Base-by-base conservation (phyloP, 2,888 invertebrate genomes). In the Hybos culiciformis region DNA sequence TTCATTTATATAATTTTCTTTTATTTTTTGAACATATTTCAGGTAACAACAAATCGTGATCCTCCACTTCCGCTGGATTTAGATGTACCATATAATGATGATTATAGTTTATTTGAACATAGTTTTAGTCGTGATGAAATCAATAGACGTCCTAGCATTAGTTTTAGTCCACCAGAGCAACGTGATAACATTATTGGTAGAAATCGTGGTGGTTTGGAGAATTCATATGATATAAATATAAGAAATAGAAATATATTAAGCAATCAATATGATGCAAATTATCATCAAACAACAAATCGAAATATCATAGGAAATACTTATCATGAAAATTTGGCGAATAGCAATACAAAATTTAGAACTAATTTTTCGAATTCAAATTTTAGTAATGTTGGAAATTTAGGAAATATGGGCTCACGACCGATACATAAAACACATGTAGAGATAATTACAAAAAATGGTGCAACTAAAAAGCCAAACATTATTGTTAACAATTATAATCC, bases 341-440 rank as follows among this genome's bases (percentile, higher is more conserved):
- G 42, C 24, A 51, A 45, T 46, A 43, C 41, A 21, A 41, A 49
- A 31, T 41, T 46, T 42, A 50, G 46, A 44, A 47, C 36, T 17
- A 42, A 43, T 44, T 47, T 46, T 43, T n/a, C n/a, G n/a, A 45
- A 44, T 43, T 43, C 46, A 43, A 41, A 48, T 32, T 37, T 38
- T 37, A 43, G 45, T 41, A 38, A 44, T 37, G 46, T 46, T 9
- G 51, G 48, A 31, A 60, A 58, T 40, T 58, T 57, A 51, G 57
- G 20, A 24, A 47, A 42, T 36, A 50, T 45, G 18, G 53, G 49
- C 48, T 71, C 72, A 50, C 66, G 74, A 56, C 77, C 77, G 46
- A 77, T 75, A 56, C 77, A 77, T 65, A 77, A 77, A 66, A 77
- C 76, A 45, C 77, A 77, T 54, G 75, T 77, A 34, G 77, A 77